phyloP scores from a whole-genome alignment of 2,113 vertebrate genomes.

The Alethe castanea region DNA sequence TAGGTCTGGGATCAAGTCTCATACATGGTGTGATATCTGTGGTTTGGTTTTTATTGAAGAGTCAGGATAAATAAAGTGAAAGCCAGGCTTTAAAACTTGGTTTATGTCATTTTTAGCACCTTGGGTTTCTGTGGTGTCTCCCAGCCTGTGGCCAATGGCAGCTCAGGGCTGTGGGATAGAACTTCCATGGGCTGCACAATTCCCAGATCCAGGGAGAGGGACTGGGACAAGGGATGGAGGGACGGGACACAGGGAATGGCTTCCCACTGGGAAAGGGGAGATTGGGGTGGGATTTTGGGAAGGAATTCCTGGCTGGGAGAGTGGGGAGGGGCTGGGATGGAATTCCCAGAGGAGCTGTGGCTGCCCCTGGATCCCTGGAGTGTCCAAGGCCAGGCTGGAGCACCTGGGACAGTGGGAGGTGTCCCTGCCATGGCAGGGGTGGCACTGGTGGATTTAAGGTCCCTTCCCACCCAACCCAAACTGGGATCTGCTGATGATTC shows the following conservation, averaged over 20 bases:
- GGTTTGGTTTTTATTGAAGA: not conserved
- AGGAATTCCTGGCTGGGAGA: rapidly evolving
- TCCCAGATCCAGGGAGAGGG: not conserved
- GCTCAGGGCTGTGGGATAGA: not conserved
- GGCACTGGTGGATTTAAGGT: rapidly evolving
- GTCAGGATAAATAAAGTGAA: not conserved
- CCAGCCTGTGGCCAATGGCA: not conserved
- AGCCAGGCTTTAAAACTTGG: not conserved
- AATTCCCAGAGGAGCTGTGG: not conserved
- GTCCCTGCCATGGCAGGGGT: not conserved
- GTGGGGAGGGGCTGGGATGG: not conserved
- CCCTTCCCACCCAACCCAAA: not conserved
- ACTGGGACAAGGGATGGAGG: not conserved
- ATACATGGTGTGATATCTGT: not conserved
- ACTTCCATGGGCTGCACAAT: not conserved
- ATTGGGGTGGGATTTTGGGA: not conserved
- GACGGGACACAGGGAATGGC: not conserved
- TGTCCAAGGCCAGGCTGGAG: rapidly evolving
- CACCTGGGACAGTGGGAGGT: not conserved
- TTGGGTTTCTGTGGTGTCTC: not conserved
- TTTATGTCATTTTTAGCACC: not conserved
- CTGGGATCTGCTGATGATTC: too few species aligned
- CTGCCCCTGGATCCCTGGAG: not conserved
- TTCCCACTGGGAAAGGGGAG: not conserved
- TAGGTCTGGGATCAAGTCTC: not conserved